A percentile compares a stretch with the other conserved stretches of the same genome.
These are phyloP conservation scores for Nixonia krombeini DNA, from an alignment of 1,140 invertebrate genomes.

Conservation along the genomic window DNA sequence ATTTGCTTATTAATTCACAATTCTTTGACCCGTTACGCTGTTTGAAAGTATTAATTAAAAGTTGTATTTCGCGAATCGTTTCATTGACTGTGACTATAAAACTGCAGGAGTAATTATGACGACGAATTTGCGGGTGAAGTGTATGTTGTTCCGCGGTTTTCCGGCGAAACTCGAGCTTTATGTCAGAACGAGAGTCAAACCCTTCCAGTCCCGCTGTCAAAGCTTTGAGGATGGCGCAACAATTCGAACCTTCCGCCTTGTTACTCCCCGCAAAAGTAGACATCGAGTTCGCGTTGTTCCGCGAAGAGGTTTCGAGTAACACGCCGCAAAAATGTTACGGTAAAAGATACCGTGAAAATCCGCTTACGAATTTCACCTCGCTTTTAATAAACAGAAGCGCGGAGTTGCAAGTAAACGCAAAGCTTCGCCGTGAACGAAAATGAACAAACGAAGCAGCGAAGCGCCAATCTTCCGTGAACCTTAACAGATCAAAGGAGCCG, in stretches of 20 bases:
- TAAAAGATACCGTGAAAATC: too few relatives aligned
- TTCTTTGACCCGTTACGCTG: too few relatives aligned
- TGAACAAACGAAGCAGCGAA: conserved; percentile 30
- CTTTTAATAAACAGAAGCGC: too few relatives aligned
- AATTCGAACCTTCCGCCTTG: conserved; percentile 4
- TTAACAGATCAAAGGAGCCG: conserved; percentile 53
- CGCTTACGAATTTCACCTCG: too few relatives aligned
- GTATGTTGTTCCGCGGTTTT: not conserved
- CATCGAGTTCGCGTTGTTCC: too few relatives aligned
- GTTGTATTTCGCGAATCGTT: too few relatives aligned
- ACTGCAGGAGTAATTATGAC: too few relatives aligned
- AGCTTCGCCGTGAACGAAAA: too few relatives aligned
- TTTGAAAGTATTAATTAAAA: too few relatives aligned
- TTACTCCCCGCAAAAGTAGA: not conserved
- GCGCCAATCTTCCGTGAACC: conserved; percentile 31
- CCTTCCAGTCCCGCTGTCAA: not conserved
- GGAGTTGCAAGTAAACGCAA: too few relatives aligned
- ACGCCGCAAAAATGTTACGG: conserved; percentile 50
- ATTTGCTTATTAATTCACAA: too few relatives aligned
- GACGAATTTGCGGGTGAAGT: not conserved
- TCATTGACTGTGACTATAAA: too few relatives aligned
- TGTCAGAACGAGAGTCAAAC: not conserved
- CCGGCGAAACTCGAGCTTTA: not conserved
- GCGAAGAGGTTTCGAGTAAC: conserved; percentile 54
- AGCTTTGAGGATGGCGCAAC: conserved; percentile 4